Evolutionary conservation across 2,888 invertebrate genomes (phyloP).

Genomic region (Perizoma affinitatum): DNA sequence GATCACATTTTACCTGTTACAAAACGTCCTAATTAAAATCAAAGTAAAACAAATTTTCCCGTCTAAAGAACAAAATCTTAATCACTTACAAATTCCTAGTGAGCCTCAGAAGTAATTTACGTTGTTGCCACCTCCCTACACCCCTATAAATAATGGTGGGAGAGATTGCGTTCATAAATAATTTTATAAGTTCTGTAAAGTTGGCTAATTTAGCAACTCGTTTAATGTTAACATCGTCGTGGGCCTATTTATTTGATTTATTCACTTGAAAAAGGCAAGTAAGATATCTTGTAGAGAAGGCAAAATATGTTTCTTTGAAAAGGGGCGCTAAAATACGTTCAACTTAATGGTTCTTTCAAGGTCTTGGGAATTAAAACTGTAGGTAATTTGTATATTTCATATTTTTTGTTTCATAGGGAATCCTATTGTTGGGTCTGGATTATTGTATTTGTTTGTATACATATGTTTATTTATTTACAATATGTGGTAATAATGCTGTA

Average conservation of each 20-base stretch:
- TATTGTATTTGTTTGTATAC: no score
- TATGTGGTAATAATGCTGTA: no score
- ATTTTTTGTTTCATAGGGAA: no score
- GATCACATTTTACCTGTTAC: background rate
- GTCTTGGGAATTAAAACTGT: background rate
- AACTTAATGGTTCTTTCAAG: background rate
- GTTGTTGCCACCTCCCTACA: constrained; percentile 1
- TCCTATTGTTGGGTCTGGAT: no score
- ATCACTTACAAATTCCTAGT: constrained; percentile 12
- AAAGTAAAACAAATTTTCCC: constrained; percentile 2
- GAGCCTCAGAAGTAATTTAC: constrained; percentile 22
- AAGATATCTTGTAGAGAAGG: background rate
- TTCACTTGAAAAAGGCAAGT: constrained; percentile 18
- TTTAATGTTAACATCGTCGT: constrained; percentile 32
- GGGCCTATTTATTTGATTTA: constrained; percentile 34
- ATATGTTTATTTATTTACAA: no score
- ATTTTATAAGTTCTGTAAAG: constrained; percentile 49
- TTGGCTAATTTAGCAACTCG: constrained; percentile 40
- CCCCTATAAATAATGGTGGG: constrained; percentile 53
- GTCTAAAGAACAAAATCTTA: constrained; percentile 6
- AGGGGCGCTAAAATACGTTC: background rate
- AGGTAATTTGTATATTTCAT: no score
- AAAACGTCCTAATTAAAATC: constrained; percentile 9
- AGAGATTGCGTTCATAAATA: constrained; percentile 55
- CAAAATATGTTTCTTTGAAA: constrained; percentile 5